phyloP scores from a whole-genome alignment of 2,113 vertebrate genomes.

The Lota lota region DNA sequence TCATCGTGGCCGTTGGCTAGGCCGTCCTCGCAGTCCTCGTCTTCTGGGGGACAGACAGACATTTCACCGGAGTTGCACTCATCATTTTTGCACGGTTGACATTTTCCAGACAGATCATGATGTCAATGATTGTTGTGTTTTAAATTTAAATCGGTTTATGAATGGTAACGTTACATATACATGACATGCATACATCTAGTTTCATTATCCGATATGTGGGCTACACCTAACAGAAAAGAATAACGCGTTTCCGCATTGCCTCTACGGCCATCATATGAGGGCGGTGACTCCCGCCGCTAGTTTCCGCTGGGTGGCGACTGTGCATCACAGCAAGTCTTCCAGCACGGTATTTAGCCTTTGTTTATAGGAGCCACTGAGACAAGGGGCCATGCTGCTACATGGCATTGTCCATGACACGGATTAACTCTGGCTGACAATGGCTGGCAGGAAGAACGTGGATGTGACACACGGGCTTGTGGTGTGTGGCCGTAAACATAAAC shows the following conservation, averaged over 20 bases:
- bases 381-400: conserved; percentile 72
- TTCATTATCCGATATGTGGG: too few species aligned
- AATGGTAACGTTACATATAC: background rate
- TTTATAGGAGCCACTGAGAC: conserved; percentile 79
- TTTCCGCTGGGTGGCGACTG: conserved; percentile 60
- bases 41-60: conserved; percentile 24
- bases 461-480: conserved; percentile 9
- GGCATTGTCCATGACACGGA: conserved; percentile 73
- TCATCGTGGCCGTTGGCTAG: conserved; percentile 64
- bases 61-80: background rate
- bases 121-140: background rate
- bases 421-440: conserved; percentile 61
- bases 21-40: conserved; percentile 30
- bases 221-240: too few species aligned
- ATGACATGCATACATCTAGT: background rate
- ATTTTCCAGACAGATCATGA: background rate
- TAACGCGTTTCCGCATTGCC: conserved; percentile 7
- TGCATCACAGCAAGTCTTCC: conserved; percentile 36
- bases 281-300: conserved; percentile 10
- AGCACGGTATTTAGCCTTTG: conserved; percentile 76
- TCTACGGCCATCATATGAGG: background rate
- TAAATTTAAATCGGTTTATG: background rate
- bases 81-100: background rate
- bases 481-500: conserved; percentile 8
- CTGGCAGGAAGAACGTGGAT: conserved; percentile 21